phyloP scores from a whole-genome alignment of 2,797 vertebrate genomes.

The Carcharodon carcharias region DNA sequence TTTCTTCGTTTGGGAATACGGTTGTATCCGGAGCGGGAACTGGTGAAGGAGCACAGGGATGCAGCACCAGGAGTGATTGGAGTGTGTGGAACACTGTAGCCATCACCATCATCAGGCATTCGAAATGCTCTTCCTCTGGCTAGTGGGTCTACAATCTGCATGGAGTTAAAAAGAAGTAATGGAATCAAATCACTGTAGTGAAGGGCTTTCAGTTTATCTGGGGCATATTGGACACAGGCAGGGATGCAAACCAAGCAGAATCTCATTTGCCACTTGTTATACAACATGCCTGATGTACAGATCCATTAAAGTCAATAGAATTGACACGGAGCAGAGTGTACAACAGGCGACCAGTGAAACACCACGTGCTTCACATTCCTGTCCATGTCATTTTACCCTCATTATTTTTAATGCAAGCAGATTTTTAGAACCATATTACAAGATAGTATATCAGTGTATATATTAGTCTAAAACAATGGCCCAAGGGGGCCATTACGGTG shows the following conservation, averaged over 20 bases:
- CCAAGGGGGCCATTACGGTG: not conserved
- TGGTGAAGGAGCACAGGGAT: conserved; percentile 93
- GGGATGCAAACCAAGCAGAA: not conserved
- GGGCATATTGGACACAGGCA: not conserved
- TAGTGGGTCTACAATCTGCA: conserved; percentile 86
- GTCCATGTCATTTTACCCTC: not conserved
- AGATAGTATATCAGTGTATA: not conserved
- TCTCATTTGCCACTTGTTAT: not conserved
- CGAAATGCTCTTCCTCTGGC: conserved; percentile 87
- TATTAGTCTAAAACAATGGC: not conserved
- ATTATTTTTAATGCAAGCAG: not conserved
- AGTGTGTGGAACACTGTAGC: conserved; percentile 68
- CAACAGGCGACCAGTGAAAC: too few relatives aligned
- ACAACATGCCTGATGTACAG: not conserved
- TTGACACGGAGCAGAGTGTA: too few relatives aligned
- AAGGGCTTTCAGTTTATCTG: not conserved
- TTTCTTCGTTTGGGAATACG: conserved; percentile 78
- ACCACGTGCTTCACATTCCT: too few relatives aligned
- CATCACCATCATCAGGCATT: conserved; percentile 73
- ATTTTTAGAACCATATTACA: not conserved
- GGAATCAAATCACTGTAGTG: not conserved
- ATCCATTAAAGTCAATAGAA: not conserved
- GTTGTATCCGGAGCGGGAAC: conserved; percentile 85
- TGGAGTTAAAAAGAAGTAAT: not conserved
- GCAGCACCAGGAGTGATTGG: conserved; percentile 75